A percentile compares a stretch with the other conserved stretches of the same genome.
These are phyloP conservation scores for Venustaconcha ellipsiformis DNA, from an alignment of 1,140 invertebrate species.

Conservation along the genomic window DNA sequence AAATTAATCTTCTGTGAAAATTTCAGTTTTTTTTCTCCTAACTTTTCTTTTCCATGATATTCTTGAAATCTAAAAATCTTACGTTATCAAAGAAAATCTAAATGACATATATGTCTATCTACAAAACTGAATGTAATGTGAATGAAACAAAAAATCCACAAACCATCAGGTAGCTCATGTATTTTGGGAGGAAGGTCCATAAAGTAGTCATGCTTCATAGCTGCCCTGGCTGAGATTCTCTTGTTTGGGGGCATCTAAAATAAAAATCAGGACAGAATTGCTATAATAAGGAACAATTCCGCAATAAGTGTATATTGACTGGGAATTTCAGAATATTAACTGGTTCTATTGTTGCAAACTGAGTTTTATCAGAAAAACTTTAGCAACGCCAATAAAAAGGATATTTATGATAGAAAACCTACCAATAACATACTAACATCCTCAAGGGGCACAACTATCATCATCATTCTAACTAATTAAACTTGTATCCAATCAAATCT, in stretches of 20 bases:
- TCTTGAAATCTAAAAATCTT: background rate
- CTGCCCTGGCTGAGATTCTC: slow-evolving; percentile 88
- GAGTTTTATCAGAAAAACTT: too few relatives aligned
- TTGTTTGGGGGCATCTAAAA: slow-evolving; percentile 86
- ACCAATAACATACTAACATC: too few relatives aligned
- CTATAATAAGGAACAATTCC: too few relatives aligned
- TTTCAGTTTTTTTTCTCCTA: background rate
- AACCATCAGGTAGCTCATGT: slow-evolving; percentile 81
- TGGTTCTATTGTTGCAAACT: too few relatives aligned
- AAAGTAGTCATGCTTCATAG: slow-evolving; percentile 93
- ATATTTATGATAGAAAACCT: too few relatives aligned
- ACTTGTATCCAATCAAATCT: too few relatives aligned
- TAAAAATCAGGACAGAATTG: slow-evolving; percentile 12
- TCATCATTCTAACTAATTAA: too few relatives aligned
- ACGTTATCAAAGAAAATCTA: background rate
- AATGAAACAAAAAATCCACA: background rate
- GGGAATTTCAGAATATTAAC: too few relatives aligned
- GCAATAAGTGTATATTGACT: too few relatives aligned
- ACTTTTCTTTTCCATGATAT: background rate
- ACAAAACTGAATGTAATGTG: background rate
- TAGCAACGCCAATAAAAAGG: too few relatives aligned
- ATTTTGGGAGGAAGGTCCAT: slow-evolving; percentile 87
- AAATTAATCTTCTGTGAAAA: background rate
- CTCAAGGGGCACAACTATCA: too few relatives aligned
- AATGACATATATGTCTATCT: background rate